phyloP scores from a whole-genome alignment of 1,140 invertebrate species.

The Drosophila setifemur region DNA sequence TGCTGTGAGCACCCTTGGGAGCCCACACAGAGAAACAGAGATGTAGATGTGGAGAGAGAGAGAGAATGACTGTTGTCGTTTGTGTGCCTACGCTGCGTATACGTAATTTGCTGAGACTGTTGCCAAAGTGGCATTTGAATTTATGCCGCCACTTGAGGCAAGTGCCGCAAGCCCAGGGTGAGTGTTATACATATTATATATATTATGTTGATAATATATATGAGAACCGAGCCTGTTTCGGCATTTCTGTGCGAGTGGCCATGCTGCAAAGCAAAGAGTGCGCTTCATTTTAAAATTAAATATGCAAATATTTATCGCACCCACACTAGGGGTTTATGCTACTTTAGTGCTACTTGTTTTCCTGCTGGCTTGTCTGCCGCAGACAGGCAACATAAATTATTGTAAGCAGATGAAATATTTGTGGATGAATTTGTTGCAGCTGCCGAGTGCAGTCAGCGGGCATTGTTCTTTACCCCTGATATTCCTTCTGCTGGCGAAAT shows the following conservation, averaged over 20 bases:
- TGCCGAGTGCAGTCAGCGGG: slow-evolving; percentile 31
- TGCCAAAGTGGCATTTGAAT: slow-evolving; percentile 76
- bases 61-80: slow-evolving; percentile 27
- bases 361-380: slow-evolving; percentile 29
- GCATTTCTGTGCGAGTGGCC: neutral
- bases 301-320: slow-evolving; percentile 55
- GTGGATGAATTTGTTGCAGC: slow-evolving; percentile 41
- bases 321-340: slow-evolving; percentile 2
- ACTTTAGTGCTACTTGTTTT: slow-evolving; percentile 8
- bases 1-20: slow-evolving; percentile 52
- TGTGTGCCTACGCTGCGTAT: slow-evolving; percentile 62
- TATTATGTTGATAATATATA: neutral
- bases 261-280: slow-evolving; percentile 19
- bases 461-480: slow-evolving; percentile 18
- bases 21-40: slow-evolving; percentile 12
- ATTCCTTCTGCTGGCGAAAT: slow-evolving; percentile 8
- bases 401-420: slow-evolving; percentile 57
- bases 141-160: slow-evolving; percentile 74
- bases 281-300: slow-evolving; percentile 72
- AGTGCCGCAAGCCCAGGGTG: slow-evolving; percentile 42
- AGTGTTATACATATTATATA: slow-evolving; percentile 11
- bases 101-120: slow-evolving; percentile 72
- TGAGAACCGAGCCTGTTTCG: neutral
- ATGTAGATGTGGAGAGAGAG: neutral
- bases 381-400: slow-evolving; percentile 65